Evolutionary conservation across 2,113 vertebrate genomes (phyloP).

Genomic region (Tachycineta bicolor): DNA sequence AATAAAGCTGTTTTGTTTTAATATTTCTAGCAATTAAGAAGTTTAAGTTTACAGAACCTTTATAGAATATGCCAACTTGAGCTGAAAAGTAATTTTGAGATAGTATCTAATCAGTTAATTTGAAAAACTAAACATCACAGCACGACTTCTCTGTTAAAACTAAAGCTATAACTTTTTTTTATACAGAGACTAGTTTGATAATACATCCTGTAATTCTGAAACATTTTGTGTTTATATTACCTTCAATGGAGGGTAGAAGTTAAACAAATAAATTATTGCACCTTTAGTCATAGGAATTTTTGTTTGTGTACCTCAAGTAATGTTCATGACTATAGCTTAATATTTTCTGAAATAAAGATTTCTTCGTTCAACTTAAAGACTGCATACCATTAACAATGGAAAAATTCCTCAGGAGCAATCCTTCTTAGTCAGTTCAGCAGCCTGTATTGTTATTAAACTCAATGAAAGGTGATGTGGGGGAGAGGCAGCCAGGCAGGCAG

Average conservation of each 20-base stretch:
- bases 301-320: conserved; percentile 64
- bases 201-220: conserved; percentile 68
- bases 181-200: conserved; percentile 72
- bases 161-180: conserved; percentile 68
- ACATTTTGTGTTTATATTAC: conserved; percentile 70
- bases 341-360: conserved; percentile 60
- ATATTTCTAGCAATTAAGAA: conserved; percentile 72
- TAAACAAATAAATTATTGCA: conserved; percentile 75
- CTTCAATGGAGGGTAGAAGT: conserved; percentile 67
- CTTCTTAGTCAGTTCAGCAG: neutral
- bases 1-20: conserved; percentile 66
- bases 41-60: conserved; percentile 75
- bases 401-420: neutral
- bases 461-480: neutral
- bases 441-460: neutral
- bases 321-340: conserved; percentile 46
- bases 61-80: conserved; percentile 74
- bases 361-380: conserved; percentile 50
- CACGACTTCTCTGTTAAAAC: conserved; percentile 54
- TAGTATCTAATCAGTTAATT: conserved; percentile 57
- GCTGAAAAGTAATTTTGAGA: conserved; percentile 57
- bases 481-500: fast-evolving
- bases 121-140: conserved; percentile 61
- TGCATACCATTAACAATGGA: neutral
- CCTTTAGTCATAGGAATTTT: conserved; percentile 62